Conservation (phyloP, 2,888 invertebrate genomes). For the Morpho achilles region DNA sequence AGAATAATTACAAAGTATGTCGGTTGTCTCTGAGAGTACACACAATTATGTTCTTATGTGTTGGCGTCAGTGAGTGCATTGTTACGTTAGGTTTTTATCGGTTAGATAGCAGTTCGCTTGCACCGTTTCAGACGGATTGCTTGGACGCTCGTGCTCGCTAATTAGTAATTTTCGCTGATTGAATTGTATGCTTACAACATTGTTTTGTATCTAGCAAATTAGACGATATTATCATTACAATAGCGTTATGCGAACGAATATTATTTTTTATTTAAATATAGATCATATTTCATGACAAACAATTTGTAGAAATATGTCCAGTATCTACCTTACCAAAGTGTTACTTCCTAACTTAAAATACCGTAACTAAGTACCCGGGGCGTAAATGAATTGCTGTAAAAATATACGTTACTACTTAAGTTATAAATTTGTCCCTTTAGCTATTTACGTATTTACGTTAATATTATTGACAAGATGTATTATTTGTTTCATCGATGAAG, state of each 20-base stretch:
- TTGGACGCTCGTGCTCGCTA: slow-evolving; percentile 41
- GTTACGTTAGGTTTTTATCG: slow-evolving; percentile 38
- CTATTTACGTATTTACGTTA: too few relatives aligned
- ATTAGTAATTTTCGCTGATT: slow-evolving; percentile 47
- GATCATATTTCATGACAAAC: background rate
- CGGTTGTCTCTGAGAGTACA: background rate
- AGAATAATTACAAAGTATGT: background rate
- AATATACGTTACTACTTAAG: too few relatives aligned
- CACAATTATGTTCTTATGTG: slow-evolving; percentile 14
- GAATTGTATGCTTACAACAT: slow-evolving; percentile 32
- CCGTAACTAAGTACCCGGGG: too few relatives aligned
- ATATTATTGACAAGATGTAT: too few relatives aligned
- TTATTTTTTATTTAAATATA: background rate
- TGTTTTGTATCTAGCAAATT: slow-evolving; percentile 26
- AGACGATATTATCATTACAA: slow-evolving; percentile 2
- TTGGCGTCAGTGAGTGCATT: slow-evolving; percentile 33
- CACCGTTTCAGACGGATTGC: slow-evolving; percentile 35
- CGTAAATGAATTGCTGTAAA: too few relatives aligned
- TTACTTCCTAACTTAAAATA: too few relatives aligned
- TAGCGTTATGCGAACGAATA: background rate
- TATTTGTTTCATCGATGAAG: too few relatives aligned
- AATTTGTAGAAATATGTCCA: too few relatives aligned
- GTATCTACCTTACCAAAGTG: too few relatives aligned
- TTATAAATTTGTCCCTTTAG: too few relatives aligned
- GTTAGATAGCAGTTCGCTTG: slow-evolving; percentile 34